phyloP scores from a whole-genome alignment of 2,797 vertebrate species.

The Orestias chungarensis region DNA sequence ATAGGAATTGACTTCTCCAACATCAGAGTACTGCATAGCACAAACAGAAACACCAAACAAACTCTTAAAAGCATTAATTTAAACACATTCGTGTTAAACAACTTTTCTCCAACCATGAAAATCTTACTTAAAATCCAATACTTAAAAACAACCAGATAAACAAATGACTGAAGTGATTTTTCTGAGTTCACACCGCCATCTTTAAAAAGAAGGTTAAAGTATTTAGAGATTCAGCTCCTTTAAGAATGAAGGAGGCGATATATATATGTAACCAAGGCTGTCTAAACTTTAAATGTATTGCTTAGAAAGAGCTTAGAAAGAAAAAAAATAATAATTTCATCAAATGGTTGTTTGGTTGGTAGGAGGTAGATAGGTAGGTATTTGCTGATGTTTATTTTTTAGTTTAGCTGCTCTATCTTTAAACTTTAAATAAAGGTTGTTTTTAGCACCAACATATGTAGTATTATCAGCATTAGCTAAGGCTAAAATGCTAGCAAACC shows the following conservation, averaged over 20 bases:
- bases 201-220: not conserved
- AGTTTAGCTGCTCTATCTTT: no score
- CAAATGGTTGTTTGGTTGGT: not conserved
- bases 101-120: not conserved
- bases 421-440: no score
- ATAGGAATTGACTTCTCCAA: slow-evolving; percentile 48
- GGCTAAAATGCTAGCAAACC: no score
- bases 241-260: not conserved
- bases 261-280: not conserved
- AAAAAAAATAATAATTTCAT: not conserved
- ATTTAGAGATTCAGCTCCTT: not conserved
- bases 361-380: no score
- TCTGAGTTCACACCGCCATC: not conserved
- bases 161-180: not conserved
- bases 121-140: not conserved
- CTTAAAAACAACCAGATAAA: not conserved
- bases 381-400: no score
- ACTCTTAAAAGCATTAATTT: slow-evolving; percentile 41
- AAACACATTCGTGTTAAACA: slow-evolving; percentile 29
- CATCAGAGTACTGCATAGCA: slow-evolving; percentile 44
- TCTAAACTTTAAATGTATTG: not conserved
- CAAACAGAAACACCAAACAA: slow-evolving; percentile 53
- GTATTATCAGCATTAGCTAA: no score
- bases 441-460: no score
- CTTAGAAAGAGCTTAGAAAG: not conserved